Evolutionary conservation across 2,113 vertebrate genomes (phyloP), one percentile per base, ranked within the genome.

Genomic region (Ramphastos sulfuratus): DNA sequence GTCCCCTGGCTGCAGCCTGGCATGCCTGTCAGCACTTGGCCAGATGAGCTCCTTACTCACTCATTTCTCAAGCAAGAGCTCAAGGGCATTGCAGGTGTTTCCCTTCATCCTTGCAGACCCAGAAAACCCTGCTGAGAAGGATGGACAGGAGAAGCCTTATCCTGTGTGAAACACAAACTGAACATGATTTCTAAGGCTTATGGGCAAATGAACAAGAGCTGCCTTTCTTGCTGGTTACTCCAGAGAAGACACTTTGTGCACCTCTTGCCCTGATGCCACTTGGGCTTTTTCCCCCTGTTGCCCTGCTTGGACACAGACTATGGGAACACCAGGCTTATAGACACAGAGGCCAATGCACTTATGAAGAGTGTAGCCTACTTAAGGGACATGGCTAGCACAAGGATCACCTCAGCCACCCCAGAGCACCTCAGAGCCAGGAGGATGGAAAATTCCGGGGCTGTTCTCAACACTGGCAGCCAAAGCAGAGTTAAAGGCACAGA

Each of bases 81-180:
- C 54, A 13, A 69, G 60, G 67, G 71, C 72, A 44, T 11, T 23
- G 69, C 85, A 88, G 60, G 72, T 82, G 58, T 46, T 73, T 85
- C 31, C 12, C 17, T 65, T 63, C 67, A 18, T 60, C 59, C 55
- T 33, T 11, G 52, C 52, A 44, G 50, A 35, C 55, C 60, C 23
- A 6, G 44, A 35, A 54, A 82, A 46, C 24, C 7, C 61, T 52
- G 48, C 42, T 11, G 58, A 50, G 35, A n/a, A 67, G 9, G 59
- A 33, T 0, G 12, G 56, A 42, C 27, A 89, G 54, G 48, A 37
- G 81, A 21, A 75, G 30, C 48, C 24, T 30, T 5, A 1, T 8
- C 44, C 73, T 19, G 12, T 9, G 60, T 23, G 73, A 12, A 74
- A 56, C 0, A 0, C 0, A 0, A 54, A 35, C 20, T n/a, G 48